Percentiles rank a stretch among this genome's conserved stretches.
These are phyloP conservation scores for Gambelia wislizenii DNA, from an alignment of 2,797 vertebrate species.

Conservation along the genomic window DNA sequence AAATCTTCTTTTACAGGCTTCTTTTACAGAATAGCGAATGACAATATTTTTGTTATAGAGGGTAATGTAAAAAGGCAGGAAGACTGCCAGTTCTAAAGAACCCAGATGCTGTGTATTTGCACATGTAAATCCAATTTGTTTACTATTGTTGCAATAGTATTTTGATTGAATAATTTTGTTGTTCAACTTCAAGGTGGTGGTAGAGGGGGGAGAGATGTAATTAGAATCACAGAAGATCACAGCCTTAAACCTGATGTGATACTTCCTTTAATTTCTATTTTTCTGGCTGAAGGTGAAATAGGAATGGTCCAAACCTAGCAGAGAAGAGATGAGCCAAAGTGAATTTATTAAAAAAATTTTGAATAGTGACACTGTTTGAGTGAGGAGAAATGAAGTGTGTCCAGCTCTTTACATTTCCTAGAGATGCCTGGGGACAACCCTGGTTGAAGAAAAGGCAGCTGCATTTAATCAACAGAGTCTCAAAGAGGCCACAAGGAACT, in stretches of 20 bases:
- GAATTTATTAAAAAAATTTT: background rate
- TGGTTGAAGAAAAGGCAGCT: background rate
- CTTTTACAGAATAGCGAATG: background rate
- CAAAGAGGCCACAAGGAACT: background rate
- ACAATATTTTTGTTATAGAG: background rate
- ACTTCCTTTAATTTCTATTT: background rate
- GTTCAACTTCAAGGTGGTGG: too few relatives aligned
- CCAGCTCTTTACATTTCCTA: background rate
- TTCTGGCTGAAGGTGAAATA: background rate
- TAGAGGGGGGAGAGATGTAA: too few relatives aligned
- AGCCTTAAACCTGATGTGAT: background rate
- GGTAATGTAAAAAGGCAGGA: background rate
- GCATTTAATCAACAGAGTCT: conserved; percentile 8
- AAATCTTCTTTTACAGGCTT: background rate
- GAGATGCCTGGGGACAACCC: background rate
- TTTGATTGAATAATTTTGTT: background rate
- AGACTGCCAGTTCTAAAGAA: conserved; percentile 1
- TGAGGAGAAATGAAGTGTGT: conserved; percentile 6
- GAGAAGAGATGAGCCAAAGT: background rate
- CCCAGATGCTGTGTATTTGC: background rate
- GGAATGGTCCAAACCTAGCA: background rate
- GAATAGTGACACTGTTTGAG: background rate
- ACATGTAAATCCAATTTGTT: background rate
- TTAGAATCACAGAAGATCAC: background rate
- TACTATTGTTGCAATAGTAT: background rate